phyloP scores from a whole-genome alignment of 2,797 vertebrate genomes.

The Sebastes umbrosus region DNA sequence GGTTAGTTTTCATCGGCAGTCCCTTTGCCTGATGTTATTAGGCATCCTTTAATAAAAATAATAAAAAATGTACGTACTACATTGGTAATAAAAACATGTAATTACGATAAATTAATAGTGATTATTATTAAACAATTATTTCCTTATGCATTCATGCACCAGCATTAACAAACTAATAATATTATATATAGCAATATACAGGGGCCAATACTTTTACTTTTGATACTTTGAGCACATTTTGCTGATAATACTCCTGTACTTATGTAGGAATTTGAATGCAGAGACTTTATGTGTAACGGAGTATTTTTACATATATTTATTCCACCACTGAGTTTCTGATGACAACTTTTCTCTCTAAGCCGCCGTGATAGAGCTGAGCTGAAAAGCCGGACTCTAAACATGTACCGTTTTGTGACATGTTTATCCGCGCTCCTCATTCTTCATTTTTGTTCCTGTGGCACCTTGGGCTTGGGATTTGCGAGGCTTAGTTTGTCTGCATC shows the following conservation, averaged over 20 bases:
- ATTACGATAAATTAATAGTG: fast-evolving
- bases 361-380: not conserved
- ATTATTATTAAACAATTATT: not conserved
- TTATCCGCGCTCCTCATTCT: not conserved
- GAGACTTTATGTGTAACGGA: not conserved
- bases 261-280: not conserved
- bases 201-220: not conserved
- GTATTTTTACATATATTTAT: not conserved
- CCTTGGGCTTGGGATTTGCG: slow-evolving; percentile 3
- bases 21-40: too few relatives aligned
- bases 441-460: slow-evolving; percentile 26
- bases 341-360: slow-evolving; percentile 7
- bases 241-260: not conserved
- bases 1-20: too few relatives aligned
- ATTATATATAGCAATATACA: not conserved
- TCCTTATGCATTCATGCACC: not conserved
- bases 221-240: not conserved
- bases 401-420: slow-evolving; percentile 8
- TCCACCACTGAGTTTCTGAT: not conserved
- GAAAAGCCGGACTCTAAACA: not conserved
- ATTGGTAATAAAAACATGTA: too few relatives aligned
- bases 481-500: slow-evolving; percentile 32
- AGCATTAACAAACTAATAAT: not conserved
- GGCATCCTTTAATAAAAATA: too few relatives aligned
- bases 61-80: too few relatives aligned